Evolutionary conservation across 2,797 vertebrate genomes (phyloP).

Genomic region (Hippopotamyrus pictus): DNA sequence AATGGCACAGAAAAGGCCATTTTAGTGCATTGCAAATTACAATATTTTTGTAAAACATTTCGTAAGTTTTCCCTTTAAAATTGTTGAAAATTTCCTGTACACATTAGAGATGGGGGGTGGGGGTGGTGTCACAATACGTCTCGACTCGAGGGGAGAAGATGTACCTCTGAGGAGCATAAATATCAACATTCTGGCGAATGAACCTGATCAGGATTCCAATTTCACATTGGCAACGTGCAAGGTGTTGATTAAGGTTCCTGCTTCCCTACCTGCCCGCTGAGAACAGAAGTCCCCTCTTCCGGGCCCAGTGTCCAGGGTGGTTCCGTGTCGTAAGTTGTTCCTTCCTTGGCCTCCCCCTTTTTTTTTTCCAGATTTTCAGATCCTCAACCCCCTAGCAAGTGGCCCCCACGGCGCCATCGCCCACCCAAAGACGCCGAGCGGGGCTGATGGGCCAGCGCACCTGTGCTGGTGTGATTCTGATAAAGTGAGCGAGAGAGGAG

Average conservation of each 20-base stretch:
- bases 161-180: neutral
- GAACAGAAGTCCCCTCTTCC: slow-evolving; percentile 49
- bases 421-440: slow-evolving; percentile 68
- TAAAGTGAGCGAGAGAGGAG: slow-evolving; percentile 37
- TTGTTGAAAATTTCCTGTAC: neutral
- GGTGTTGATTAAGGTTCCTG: neutral
- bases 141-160: neutral
- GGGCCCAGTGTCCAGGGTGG: neutral
- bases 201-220: neutral
- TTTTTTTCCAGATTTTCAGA: slow-evolving; percentile 39
- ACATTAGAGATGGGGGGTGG: neutral
- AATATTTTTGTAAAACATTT: slow-evolving; percentile 4
- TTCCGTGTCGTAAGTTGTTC: neutral
- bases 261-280: slow-evolving; percentile 57
- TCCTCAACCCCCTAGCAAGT: slow-evolving; percentile 69
- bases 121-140: neutral
- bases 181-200: neutral
- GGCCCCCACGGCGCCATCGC: slow-evolving; percentile 67
- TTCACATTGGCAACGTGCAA: neutral
- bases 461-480: slow-evolving; percentile 50
- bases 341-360: neutral
- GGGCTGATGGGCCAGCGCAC: slow-evolving; percentile 51
- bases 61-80: neutral
- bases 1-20: neutral
- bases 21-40: neutral